Conservation (phyloP, 2,797 vertebrate species). For the Eospalax fontanierii region DNA sequence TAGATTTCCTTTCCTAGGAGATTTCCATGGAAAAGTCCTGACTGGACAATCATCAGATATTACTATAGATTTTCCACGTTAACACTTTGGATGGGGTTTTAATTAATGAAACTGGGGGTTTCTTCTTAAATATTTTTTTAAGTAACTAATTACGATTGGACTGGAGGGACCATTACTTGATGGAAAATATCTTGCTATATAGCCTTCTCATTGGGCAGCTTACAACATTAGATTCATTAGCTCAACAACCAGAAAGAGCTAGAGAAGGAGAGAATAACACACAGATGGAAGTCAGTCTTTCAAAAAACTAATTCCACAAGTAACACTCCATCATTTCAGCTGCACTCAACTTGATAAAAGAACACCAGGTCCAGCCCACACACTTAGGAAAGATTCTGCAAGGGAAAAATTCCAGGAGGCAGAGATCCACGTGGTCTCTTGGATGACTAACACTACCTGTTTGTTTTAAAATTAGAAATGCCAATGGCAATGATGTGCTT, state of each 20-base stretch:
- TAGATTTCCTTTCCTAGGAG: no score
- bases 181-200: neutral
- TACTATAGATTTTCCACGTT: no score
- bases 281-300: constrained; percentile 44
- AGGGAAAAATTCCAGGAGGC: neutral
- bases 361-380: neutral
- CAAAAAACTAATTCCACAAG: constrained; percentile 30
- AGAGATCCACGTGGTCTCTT: neutral
- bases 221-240: neutral
- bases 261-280: constrained; percentile 23
- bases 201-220: neutral
- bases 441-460: neutral
- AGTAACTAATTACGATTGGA: neutral
- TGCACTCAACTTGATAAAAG: constrained; percentile 35
- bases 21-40: no score
- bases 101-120: no score
- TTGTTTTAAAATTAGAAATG: neutral
- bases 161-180: neutral
- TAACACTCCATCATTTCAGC: neutral
- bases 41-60: no score
- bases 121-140: no score
- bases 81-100: no score
- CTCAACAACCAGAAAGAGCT: constrained; percentile 47
- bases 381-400: neutral
- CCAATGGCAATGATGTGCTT: neutral